Evolutionary conservation across 1,140 invertebrate species (phyloP).

Genomic region (Panagrolaimus sp.): DNA sequence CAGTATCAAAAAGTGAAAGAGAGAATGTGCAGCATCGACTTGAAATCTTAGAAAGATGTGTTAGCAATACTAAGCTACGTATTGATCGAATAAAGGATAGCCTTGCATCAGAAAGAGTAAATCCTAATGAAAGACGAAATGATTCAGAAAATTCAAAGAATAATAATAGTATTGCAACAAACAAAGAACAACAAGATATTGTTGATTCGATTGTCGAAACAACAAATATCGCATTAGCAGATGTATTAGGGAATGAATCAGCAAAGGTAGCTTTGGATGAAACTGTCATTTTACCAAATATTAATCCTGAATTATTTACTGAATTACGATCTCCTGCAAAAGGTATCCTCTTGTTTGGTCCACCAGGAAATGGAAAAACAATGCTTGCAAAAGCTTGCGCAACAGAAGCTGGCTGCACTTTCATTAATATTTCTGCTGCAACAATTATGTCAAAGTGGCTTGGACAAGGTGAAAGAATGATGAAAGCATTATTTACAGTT

Average conservation of each 20-base stretch:
- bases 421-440: conserved; percentile 62
- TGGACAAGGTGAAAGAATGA: conserved; percentile 60
- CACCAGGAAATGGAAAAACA: conserved; percentile 81
- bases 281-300: conserved; percentile 38
- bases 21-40: no score
- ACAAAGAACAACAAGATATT: neutral
- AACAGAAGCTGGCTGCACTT: conserved; percentile 60
- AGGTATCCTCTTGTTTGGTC: conserved; percentile 87
- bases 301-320: conserved; percentile 68
- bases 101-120: no score
- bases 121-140: no score
- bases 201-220: neutral
- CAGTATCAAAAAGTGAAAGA: no score
- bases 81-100: no score
- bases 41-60: no score
- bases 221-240: conserved; percentile 30
- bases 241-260: conserved; percentile 36
- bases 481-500: conserved; percentile 60
- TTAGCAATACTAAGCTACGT: no score
- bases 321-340: conserved; percentile 83
- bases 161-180: no score
- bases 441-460: conserved; percentile 62
- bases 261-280: conserved; percentile 37
- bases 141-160: no score
- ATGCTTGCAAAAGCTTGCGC: conserved; percentile 72